Percentiles rank a stretch among this genome's conserved stretches.
These are phyloP conservation scores for Sphinx pinastri DNA, from an alignment of 2,888 invertebrate genomes.

Conservation along the genomic window DNA sequence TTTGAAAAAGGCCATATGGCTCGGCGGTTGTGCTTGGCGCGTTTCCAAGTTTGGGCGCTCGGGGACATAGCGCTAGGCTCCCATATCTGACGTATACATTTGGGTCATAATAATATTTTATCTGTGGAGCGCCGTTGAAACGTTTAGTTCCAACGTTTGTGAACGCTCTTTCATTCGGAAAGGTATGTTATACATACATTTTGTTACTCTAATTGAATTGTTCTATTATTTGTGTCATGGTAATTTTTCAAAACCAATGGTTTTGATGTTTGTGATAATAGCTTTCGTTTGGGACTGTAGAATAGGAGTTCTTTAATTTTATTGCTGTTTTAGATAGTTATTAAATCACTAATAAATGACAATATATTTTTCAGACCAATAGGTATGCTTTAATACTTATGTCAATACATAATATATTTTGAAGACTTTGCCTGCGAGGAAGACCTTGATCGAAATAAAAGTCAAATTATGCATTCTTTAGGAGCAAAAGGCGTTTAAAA, in stretches of 20 bases:
- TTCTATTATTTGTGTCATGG: slow-evolving; percentile 19
- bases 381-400: too few relatives aligned
- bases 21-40: slow-evolving; percentile 47
- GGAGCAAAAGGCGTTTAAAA: too few relatives aligned
- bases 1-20: slow-evolving; percentile 53
- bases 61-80: slow-evolving; percentile 50
- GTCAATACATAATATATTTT: too few relatives aligned
- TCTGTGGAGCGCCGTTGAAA: slow-evolving; percentile 48
- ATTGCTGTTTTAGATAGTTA: too few relatives aligned
- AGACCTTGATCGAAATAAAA: too few relatives aligned
- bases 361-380: too few relatives aligned
- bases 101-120: slow-evolving; percentile 67
- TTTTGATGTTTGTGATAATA: background rate
- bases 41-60: slow-evolving; percentile 51
- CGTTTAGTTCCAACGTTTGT: slow-evolving; percentile 43
- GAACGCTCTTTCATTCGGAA: slow-evolving; percentile 28
- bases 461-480: too few relatives aligned
- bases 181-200: slow-evolving; percentile 24
- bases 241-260: slow-evolving; percentile 8
- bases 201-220: slow-evolving; percentile 22
- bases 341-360: too few relatives aligned
- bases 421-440: too few relatives aligned
- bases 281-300: background rate
- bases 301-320: too few relatives aligned
- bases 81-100: slow-evolving; percentile 55